Evolutionary conservation across 2,113 vertebrate genomes (phyloP).

Genomic region (Setophaga coronata): DNA sequence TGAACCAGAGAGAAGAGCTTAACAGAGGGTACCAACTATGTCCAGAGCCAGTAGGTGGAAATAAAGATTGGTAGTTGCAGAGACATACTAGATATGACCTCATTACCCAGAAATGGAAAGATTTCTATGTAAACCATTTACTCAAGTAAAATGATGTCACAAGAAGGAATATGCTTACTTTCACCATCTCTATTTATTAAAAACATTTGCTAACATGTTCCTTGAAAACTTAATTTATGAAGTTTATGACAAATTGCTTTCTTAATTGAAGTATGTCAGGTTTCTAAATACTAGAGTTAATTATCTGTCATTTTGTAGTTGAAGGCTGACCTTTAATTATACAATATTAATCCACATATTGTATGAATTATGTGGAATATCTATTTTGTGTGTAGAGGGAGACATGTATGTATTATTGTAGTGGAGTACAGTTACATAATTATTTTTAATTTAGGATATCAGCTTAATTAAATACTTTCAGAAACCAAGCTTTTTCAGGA

Average conservation of each 20-base stretch:
- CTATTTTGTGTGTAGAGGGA: conserved; percentile 70
- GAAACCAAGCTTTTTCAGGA: conserved; percentile 78
- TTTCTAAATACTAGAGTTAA: conserved; percentile 53
- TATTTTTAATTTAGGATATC: conserved; percentile 80
- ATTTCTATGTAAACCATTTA: neutral
- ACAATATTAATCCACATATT: conserved; percentile 68
- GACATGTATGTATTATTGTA: conserved; percentile 68
- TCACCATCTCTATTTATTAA: conserved; percentile 17
- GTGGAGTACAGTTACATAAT: conserved; percentile 79
- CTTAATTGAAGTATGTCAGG: conserved; percentile 61
- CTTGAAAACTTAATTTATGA: conserved; percentile 32
- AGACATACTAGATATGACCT: neutral
- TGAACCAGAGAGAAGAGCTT: neutral
- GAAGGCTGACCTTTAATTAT: conserved; percentile 61
- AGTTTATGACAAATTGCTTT: conserved; percentile 50
- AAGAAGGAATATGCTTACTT: neutral
- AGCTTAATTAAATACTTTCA: conserved; percentile 80
- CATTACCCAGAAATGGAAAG: neutral
- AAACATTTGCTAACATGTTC: conserved; percentile 8
- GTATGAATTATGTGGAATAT: conserved; percentile 60
- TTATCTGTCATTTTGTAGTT: conserved; percentile 57
- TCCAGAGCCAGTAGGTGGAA: neutral
- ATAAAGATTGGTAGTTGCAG: neutral
- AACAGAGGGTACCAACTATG: neutral
- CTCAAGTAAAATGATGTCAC: neutral